These are phyloP conservation scores for Catharus fuscescens DNA, from an alignment of 2,113 vertebrate genomes.

Conservation along the genomic window DNA sequence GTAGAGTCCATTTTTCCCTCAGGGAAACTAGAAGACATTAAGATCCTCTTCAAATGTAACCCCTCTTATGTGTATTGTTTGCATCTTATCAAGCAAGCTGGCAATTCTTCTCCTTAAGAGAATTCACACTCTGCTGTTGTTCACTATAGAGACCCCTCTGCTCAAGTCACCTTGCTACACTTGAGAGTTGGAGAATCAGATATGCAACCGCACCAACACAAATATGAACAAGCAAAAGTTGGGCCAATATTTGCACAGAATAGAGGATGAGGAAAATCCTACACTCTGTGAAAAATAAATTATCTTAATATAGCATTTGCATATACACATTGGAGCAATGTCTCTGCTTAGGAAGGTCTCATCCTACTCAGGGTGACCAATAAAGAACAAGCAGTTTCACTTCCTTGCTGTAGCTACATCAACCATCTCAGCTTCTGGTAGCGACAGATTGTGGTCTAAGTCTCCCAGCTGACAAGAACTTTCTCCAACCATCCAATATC, in stretches of 20 bases:
- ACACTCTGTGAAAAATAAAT: not conserved
- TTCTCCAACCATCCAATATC: not conserved
- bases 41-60: not conserved
- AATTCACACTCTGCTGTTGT: not conserved
- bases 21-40: constrained; percentile 3
- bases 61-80: not conserved
- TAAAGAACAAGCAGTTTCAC: not conserved
- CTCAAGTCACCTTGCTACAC: not conserved
- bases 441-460: accelerated
- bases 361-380: not conserved
- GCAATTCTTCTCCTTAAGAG: not conserved
- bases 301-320: not conserved
- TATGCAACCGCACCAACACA: not conserved
- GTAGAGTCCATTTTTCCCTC: not conserved
- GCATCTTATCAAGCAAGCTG: not conserved
- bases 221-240: not conserved
- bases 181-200: not conserved
- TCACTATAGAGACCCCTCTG: not conserved
- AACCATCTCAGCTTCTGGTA: not conserved
- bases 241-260: not conserved
- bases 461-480: not conserved
- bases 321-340: not conserved
- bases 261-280: not conserved
- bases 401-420: not conserved
- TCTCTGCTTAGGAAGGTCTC: not conserved